phyloP scores from a whole-genome alignment of 2,113 vertebrate species.

The Chlamydotis undulata region DNA sequence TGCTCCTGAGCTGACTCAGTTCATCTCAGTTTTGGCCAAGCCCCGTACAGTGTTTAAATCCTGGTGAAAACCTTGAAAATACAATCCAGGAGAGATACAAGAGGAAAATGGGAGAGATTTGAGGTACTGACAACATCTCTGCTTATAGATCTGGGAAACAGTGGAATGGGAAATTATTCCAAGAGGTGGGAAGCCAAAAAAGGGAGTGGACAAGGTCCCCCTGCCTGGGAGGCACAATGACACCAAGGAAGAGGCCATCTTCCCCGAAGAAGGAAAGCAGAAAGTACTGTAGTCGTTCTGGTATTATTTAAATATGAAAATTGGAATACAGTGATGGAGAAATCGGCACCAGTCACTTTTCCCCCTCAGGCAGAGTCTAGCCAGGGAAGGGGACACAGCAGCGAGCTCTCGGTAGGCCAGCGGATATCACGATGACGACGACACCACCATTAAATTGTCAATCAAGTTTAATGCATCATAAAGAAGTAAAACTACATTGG shows the following conservation, averaged over 20 bases:
- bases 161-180: neutral
- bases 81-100: neutral
- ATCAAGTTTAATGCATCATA: slow-evolving; percentile 88
- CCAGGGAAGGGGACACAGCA: neutral
- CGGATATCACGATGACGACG: neutral
- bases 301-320: neutral
- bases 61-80: neutral
- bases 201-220: neutral
- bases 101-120: neutral
- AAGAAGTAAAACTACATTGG: slow-evolving; percentile 94
- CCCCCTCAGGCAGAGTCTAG: neutral
- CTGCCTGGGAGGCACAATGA: neutral
- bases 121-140: neutral
- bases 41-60: neutral
- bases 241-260: neutral
- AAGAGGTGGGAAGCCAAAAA: neutral
- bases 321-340: neutral
- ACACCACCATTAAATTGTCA: slow-evolving; percentile 53
- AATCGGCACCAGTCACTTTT: accelerated
- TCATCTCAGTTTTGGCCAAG: neutral
- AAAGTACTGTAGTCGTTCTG: neutral
- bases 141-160: accelerated
- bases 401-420: neutral
- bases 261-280: neutral
- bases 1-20: neutral